Conservation (phyloP, 2,797 vertebrate species). For the Eupleurogrammus muticus region DNA sequence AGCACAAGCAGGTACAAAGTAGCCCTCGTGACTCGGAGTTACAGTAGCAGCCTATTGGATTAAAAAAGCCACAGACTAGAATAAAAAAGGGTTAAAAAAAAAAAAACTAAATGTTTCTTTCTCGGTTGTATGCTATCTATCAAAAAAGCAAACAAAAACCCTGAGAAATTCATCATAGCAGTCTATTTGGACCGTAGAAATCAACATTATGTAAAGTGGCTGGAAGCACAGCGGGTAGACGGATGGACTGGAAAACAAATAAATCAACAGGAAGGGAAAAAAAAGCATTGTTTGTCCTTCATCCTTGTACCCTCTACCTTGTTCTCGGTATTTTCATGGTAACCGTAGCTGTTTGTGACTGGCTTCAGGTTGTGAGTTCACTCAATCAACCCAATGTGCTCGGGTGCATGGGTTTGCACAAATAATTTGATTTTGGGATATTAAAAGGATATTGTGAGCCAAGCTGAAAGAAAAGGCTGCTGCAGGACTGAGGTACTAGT, state of each 20-base stretch:
- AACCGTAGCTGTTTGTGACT: conserved; percentile 43
- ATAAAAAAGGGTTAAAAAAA: conserved; percentile 17
- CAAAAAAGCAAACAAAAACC: conserved; percentile 68
- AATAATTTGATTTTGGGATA: conserved; percentile 48
- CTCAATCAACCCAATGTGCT: conserved; percentile 40
- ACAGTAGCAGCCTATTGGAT: conserved; percentile 26
- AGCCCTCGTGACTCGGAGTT: conserved; percentile 12
- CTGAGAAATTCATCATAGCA: conserved; percentile 69
- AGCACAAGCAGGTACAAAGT: conserved; percentile 45
- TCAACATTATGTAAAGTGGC: conserved; percentile 78
- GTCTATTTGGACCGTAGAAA: conserved; percentile 69
- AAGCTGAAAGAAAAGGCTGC: conserved; percentile 29
- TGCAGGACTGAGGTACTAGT: conserved; percentile 10
- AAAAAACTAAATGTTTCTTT: conserved; percentile 27
- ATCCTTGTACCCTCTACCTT: conserved; percentile 58
- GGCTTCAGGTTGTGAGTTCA: conserved; percentile 27
- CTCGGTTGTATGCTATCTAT: conserved; percentile 55
- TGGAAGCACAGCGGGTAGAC: conserved; percentile 56
- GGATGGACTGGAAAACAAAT: conserved; percentile 74
- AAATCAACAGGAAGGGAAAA: conserved; percentile 64
- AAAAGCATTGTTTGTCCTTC: conserved; percentile 66
- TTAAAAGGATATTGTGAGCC: conserved; percentile 27
- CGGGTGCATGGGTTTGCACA: conserved; percentile 10
- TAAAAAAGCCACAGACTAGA: conserved; percentile 16
- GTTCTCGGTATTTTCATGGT: conserved; percentile 49